A percentile compares a stretch with the other conserved stretches of the same genome.
phyloP scores from a whole-genome alignment of 2,797 vertebrate genomes.

The Pristis pectinata region DNA sequence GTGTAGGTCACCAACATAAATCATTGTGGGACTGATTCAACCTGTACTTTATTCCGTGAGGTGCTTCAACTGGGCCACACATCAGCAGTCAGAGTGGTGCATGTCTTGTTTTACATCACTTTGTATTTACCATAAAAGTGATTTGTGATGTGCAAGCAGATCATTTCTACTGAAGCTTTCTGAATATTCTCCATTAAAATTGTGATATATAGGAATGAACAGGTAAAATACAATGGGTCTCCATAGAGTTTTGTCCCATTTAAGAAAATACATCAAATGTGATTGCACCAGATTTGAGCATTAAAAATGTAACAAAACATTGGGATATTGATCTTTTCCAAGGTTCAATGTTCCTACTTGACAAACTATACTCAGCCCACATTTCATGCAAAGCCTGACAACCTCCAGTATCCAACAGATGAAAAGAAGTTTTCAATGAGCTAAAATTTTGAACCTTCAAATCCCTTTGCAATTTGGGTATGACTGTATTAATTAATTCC shows the following conservation, averaged over 20 bases:
- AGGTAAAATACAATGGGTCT: not conserved
- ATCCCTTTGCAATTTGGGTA: not conserved
- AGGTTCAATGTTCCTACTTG: not conserved
- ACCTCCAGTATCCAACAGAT: not conserved
- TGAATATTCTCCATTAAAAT: not conserved
- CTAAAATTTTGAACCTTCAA: not conserved
- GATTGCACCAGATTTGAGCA: not conserved
- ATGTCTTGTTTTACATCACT: not conserved
- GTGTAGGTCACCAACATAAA: conserved; percentile 13
- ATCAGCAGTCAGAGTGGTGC: not conserved
- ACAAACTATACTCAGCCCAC: not conserved
- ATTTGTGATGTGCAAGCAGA: not conserved
- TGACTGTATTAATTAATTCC: not conserved
- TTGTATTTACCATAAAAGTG: not conserved
- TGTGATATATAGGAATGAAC: not conserved
- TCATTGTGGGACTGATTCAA: conserved; percentile 22
- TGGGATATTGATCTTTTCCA: not conserved
- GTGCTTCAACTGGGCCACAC: not conserved
- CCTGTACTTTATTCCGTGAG: not conserved
- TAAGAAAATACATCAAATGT: not conserved
- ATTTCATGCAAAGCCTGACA: not conserved
- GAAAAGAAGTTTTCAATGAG: not conserved
- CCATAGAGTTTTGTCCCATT: not conserved
- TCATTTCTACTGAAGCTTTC: not conserved
- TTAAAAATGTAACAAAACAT: not conserved